Evolutionary conservation across 2,113 vertebrate species (phyloP).

Genomic region (Pristiophorus japonicus): DNA sequence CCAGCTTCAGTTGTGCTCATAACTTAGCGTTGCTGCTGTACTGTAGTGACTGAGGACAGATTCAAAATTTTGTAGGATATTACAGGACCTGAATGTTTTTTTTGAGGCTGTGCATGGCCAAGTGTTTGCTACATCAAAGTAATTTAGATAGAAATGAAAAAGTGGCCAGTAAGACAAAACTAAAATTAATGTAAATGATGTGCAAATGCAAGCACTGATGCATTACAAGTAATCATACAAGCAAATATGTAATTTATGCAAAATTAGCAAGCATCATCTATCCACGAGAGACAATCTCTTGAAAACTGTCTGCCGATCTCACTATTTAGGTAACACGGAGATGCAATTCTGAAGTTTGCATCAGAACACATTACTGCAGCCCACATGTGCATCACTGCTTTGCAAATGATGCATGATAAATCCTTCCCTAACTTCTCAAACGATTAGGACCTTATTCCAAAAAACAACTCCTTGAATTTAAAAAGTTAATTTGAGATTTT

Average conservation of each 20-base stretch:
- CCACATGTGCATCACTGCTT: not conserved
- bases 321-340: too few species aligned
- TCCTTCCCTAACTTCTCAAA: not conserved
- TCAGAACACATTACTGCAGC: not conserved
- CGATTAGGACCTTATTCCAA: too few species aligned
- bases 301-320: too few species aligned
- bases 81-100: not conserved
- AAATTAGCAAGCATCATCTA: not conserved
- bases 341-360: not conserved
- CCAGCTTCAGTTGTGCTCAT: conserved; percentile 17
- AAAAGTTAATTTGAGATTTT: too few species aligned
- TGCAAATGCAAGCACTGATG: not conserved
- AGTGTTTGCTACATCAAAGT: not conserved
- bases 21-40: conserved; percentile 28
- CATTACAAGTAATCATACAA: not conserved
- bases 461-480: too few species aligned
- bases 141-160: not conserved
- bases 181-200: not conserved
- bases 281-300: not conserved
- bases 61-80: conserved; percentile 21
- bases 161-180: not conserved
- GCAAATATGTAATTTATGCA: not conserved
- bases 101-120: not conserved
- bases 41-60: conserved; percentile 28
- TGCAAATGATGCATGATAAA: not conserved